These are phyloP conservation scores for Liparis tanakae DNA, from an alignment of 2,797 vertebrate genomes.

Conservation along the genomic window DNA sequence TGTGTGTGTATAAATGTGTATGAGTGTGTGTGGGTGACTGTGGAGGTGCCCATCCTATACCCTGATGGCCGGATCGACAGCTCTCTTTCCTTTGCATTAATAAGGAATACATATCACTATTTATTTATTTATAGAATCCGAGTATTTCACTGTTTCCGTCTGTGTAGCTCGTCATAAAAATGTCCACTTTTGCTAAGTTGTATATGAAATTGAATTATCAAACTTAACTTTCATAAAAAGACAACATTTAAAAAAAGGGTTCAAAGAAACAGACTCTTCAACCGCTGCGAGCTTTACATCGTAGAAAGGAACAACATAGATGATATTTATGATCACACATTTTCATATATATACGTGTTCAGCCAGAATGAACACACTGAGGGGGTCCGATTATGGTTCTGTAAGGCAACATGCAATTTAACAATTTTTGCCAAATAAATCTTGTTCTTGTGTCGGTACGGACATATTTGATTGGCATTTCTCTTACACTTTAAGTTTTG, in stretches of 20 bases:
- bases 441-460: background rate
- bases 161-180: background rate
- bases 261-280: background rate
- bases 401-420: background rate
- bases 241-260: too few species aligned
- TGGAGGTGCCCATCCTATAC: too few species aligned
- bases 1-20: background rate
- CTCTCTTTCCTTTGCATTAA: background rate
- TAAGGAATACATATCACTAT: background rate
- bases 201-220: background rate
- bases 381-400: background rate
- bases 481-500: too few species aligned
- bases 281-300: background rate
- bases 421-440: too few species aligned
- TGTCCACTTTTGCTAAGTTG: background rate
- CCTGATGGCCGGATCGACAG: background rate
- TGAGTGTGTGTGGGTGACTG: background rate
- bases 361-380: background rate
- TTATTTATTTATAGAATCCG: background rate
- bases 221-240: background rate
- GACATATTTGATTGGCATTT: too few species aligned
- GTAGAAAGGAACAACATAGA: background rate
- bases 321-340: background rate
- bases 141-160: background rate
- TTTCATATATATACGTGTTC: background rate